Evolutionary conservation across 2,888 invertebrate genomes (phyloP), one percentile per base, ranked within the genome.

Genomic region (Epirrhoe alternata): DNA sequence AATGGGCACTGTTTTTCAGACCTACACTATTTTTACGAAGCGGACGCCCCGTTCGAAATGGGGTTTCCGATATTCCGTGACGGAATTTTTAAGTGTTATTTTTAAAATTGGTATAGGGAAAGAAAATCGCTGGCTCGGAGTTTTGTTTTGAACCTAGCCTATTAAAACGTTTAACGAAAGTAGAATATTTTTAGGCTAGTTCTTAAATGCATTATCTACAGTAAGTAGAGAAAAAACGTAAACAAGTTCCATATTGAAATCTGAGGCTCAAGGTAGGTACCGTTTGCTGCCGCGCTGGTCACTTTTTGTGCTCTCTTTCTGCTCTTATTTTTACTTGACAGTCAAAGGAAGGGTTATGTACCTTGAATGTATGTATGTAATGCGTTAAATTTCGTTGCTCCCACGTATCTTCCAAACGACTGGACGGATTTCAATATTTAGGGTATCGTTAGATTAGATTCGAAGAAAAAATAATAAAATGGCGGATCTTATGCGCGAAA

Each of bases 1-100:
- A 88, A 88, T 87, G 81, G 86, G 83, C 82, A 81, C 81, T 80
- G 81, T 84, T 84, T 82, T 81, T 80, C 64, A 66, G 61, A 56
- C 52, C 55, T 59, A 55, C 57, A 60, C 66, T 65, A 69, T 69
- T 67, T 66, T 69, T 53, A 56, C 55, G 52, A 57, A 56, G 57
- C 49, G 49, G 12, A 10, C 64, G 55, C 53, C 38, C 42, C 49
- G 54, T 49, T 63, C 45, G 24, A 33, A 60, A 56, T 51, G 7
- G 38, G 47, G 52, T 59, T 60, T 62, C 53, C 42, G 60, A 57
- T 63, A 60, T 60, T 67, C 50, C 67, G 61, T 64, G 64, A 68
- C 63, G n/a, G 51, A 63, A 60, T 56, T 67, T 63, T 60, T 60
- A 63, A 67, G 63, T 67, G 55, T 51, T 56, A 58, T 67, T 63